A percentile compares a stretch with the other conserved stretches of the same genome.
Conservation (phyloP, 1,140 invertebrate genomes). For the Lineus longissimus region DNA sequence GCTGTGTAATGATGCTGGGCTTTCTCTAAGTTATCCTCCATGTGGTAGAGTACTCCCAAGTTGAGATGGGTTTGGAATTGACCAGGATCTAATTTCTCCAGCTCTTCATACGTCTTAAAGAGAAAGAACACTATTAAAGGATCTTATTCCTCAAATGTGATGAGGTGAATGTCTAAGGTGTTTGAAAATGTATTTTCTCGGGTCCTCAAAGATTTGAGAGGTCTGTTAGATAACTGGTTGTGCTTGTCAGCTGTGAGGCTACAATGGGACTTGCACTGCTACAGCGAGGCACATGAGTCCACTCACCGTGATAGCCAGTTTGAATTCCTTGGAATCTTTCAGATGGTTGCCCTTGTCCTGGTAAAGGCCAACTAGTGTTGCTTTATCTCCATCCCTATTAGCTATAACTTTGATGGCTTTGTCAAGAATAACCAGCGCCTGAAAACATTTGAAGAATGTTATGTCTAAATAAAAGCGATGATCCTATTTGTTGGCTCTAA, state of each 20-base stretch:
- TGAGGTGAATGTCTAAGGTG: no score
- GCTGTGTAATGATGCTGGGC: no score
- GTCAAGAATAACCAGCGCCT: constrained; percentile 24
- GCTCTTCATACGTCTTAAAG: constrained; percentile 26
- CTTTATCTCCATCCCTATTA: constrained; percentile 5
- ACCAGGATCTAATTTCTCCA: constrained; percentile 33
- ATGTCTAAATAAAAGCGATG: neutral
- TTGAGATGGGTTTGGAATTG: constrained; percentile 40
- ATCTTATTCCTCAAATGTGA: no score
- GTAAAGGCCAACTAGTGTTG: constrained; percentile 13
- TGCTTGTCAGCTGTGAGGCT: no score
- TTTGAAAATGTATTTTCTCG: no score
- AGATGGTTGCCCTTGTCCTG: constrained; percentile 26
- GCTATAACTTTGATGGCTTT: constrained; percentile 16
- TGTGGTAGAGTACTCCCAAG: constrained; percentile 46
- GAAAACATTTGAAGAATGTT: neutral
- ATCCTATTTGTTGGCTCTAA: no score
- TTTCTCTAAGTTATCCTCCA: constrained; percentile 11
- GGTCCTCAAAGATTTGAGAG: no score
- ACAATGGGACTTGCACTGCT: no score
- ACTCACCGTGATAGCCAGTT: constrained; percentile 22
- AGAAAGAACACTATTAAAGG: neutral
- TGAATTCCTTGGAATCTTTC: constrained; percentile 26
- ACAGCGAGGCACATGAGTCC: neutral
- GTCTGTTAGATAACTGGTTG: no score